Conservation (phyloP, 2,797 vertebrate genomes). For the Myotis planiceps region DNA sequence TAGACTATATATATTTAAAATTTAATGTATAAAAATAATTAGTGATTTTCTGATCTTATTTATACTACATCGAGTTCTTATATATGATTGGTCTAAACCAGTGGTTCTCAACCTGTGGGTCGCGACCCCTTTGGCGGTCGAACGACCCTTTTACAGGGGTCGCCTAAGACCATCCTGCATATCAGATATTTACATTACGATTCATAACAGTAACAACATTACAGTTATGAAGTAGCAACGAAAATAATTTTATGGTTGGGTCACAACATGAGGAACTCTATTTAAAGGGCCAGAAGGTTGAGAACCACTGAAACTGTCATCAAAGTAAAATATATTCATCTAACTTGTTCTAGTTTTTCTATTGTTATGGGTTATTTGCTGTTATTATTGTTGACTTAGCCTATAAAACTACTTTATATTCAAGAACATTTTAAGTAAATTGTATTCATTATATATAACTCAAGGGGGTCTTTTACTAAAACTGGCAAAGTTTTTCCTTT, state of each 20-base stretch:
- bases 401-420: background rate
- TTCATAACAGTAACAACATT: too few relatives aligned
- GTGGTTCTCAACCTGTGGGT: too few relatives aligned
- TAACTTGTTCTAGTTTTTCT: background rate
- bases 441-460: conserved; percentile 44
- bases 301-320: background rate
- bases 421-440: conserved; percentile 58
- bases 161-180: too few relatives aligned
- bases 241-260: too few relatives aligned
- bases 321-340: background rate
- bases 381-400: background rate
- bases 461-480: conserved; percentile 59
- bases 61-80: background rate
- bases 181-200: too few relatives aligned
- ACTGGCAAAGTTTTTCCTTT: conserved; percentile 55
- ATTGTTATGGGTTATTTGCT: background rate
- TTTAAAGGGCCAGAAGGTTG: too few relatives aligned
- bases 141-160: too few relatives aligned
- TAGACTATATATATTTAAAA: conserved; percentile 14
- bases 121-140: too few relatives aligned
- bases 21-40: background rate
- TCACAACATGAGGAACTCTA: too few relatives aligned
- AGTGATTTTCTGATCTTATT: background rate
- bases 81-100: conserved; percentile 4
- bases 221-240: too few relatives aligned